Evolutionary conservation across 2,797 vertebrate species (phyloP).

Genomic region (Pseudochaenichthys georgianus): DNA sequence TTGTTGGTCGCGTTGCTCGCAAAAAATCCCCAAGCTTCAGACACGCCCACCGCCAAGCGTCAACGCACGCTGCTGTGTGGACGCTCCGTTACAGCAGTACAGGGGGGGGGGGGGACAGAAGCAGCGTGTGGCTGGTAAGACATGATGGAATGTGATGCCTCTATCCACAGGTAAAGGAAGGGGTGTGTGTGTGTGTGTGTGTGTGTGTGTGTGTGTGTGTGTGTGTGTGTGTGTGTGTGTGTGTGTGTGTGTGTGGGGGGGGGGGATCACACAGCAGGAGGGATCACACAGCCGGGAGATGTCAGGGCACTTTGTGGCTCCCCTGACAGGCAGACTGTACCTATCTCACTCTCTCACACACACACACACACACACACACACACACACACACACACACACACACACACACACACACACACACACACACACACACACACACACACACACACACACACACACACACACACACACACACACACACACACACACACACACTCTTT

Average conservation of each 20-base stretch:
- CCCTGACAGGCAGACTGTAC: conserved; percentile 58
- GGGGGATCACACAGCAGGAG: conserved; percentile 8
- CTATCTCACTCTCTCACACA: too few relatives aligned
- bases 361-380: too few relatives aligned
- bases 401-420: conserved; percentile 5
- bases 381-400: too few relatives aligned
- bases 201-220: too few relatives aligned
- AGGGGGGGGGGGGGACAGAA: background rate
- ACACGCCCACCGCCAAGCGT: too few relatives aligned
- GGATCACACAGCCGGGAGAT: conserved; percentile 52
- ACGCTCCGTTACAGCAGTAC: background rate
- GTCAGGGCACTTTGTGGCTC: conserved; percentile 47
- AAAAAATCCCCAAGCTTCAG: too few relatives aligned
- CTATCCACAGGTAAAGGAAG: conserved; percentile 53
- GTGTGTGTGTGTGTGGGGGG: background rate
- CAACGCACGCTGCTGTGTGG: too few relatives aligned
- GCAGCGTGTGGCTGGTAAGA: conserved; percentile 39
- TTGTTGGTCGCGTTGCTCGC: too few relatives aligned
- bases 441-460: conserved; percentile 23
- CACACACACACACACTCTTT: background rate
- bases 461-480: too few relatives aligned
- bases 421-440: conserved; percentile 20
- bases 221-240: too few relatives aligned
- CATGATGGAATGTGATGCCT: conserved; percentile 73
- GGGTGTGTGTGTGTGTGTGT: too few relatives aligned